These are phyloP conservation scores for Alitta virens DNA, from an alignment of 2,888 invertebrate species.

Conservation along the genomic window DNA sequence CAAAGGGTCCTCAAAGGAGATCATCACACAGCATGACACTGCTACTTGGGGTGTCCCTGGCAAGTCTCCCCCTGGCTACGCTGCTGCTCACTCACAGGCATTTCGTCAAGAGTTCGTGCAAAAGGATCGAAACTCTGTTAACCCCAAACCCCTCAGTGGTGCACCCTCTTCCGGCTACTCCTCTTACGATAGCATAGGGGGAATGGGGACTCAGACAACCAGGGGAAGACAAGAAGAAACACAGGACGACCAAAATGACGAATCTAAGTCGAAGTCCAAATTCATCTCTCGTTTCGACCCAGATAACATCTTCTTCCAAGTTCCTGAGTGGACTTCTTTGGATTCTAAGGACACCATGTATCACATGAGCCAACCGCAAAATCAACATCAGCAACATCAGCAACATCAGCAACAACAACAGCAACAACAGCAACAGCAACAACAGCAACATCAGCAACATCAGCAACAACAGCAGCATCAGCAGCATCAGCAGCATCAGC, in stretches of 20 bases:
- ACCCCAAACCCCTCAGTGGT: neutral
- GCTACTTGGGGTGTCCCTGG: neutral
- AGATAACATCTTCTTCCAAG: slow-evolving; percentile 9
- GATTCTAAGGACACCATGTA: slow-evolving; percentile 9
- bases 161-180: slow-evolving; percentile 9
- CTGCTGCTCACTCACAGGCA: too few species aligned
- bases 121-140: too few species aligned
- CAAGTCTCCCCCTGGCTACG: too few species aligned
- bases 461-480: too few species aligned
- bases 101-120: too few species aligned
- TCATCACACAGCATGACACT: neutral
- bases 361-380: neutral
- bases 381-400: too few species aligned
- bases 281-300: slow-evolving; percentile 13
- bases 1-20: too few species aligned
- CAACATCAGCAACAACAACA: too few species aligned
- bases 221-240: neutral
- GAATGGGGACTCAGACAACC: neutral
- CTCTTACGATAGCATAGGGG: slow-evolving; percentile 2
- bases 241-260: neutral
- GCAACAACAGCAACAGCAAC: too few species aligned
- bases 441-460: too few species aligned
- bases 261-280: neutral
- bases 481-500: too few species aligned
- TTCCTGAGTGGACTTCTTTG: slow-evolving; percentile 6